A percentile compares a stretch with the other conserved stretches of the same genome.
Conservation (phyloP, 1,140 invertebrate genomes). For the Thaumatotibia leucotreta region DNA sequence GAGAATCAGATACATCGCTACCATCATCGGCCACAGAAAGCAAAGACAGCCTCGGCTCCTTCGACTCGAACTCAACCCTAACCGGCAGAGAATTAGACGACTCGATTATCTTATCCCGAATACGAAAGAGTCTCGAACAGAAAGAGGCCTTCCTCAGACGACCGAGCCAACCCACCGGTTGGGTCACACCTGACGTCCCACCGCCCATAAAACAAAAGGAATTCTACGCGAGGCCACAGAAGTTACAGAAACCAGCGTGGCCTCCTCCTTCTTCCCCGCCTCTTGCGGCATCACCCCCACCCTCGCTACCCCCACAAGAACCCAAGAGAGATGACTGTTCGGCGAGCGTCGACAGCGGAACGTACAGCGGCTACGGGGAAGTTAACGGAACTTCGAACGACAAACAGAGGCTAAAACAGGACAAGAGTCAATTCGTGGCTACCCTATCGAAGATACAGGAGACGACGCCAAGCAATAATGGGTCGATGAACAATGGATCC, state of each 20-base stretch:
- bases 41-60: conserved; percentile 81
- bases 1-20: conserved; percentile 79
- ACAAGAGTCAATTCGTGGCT: conserved; percentile 77
- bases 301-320: conserved; percentile 35
- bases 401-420: conserved; percentile 64
- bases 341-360: conserved; percentile 66
- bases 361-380: conserved; percentile 64
- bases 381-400: conserved; percentile 57
- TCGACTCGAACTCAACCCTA: conserved; percentile 81
- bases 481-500: conserved; percentile 56
- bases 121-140: conserved; percentile 89
- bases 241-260: conserved; percentile 84
- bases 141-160: conserved; percentile 91
- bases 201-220: conserved; percentile 80
- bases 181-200: conserved; percentile 68
- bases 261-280: conserved; percentile 78
- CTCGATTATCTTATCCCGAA: conserved; percentile 82
- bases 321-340: conserved; percentile 61
- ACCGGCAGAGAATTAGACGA: conserved; percentile 82
- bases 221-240: conserved; percentile 87
- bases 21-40: conserved; percentile 78
- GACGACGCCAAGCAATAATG: conserved; percentile 70
- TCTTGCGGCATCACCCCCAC: conserved; percentile 55
- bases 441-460: conserved; percentile 81
- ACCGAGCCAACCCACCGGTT: conserved; percentile 82